These are phyloP conservation scores for Clupea harengus DNA, from an alignment of 2,113 vertebrate genomes.

Conservation along the genomic window DNA sequence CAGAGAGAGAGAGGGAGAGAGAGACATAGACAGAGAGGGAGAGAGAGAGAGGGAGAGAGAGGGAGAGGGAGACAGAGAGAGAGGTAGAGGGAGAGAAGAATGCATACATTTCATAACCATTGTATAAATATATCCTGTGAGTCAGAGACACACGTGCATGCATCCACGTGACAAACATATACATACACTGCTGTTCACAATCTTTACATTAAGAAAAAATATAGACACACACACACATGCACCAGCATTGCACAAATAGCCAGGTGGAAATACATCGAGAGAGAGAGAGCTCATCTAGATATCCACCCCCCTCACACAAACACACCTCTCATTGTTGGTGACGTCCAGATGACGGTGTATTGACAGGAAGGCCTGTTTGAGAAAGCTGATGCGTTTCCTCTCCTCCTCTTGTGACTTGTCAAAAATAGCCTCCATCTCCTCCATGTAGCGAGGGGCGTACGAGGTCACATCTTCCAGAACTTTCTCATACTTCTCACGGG, in stretches of 20 bases:
- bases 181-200: not conserved
- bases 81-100: not conserved
- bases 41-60: too few species aligned
- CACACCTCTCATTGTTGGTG: constrained; percentile 75
- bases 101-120: not conserved
- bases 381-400: constrained; percentile 77
- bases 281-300: too few species aligned
- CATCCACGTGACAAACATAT: not conserved
- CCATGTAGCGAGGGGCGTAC: constrained; percentile 82
- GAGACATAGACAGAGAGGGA: too few species aligned
- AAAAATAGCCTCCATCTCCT: constrained; percentile 84
- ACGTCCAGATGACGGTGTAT: constrained; percentile 80
- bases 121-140: not conserved
- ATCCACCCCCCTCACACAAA: not conserved
- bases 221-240: not conserved
- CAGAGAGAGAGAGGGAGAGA: too few species aligned
- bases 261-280: not conserved
- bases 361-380: constrained; percentile 78
- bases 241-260: not conserved
- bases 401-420: constrained; percentile 81
- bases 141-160: not conserved
- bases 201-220: not conserved
- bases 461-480: constrained; percentile 74
- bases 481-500: constrained; percentile 74
- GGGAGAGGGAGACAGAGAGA: not conserved